Evolutionary conservation across 2,888 invertebrate species (phyloP).

Genomic region (Frankliniella intonsa): DNA sequence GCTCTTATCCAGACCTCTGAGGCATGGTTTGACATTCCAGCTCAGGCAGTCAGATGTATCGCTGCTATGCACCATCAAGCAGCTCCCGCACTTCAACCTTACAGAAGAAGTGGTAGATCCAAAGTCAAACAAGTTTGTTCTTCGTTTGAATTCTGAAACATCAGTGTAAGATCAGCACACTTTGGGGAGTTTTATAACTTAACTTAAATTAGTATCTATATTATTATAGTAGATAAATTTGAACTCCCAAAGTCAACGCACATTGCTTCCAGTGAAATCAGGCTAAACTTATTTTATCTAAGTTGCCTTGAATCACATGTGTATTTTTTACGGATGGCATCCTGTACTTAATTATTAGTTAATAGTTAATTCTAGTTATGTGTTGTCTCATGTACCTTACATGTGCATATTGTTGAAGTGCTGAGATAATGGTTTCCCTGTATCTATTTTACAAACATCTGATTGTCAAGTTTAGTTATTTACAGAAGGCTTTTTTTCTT

Average conservation of each 20-base stretch:
- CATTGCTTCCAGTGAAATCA: not conserved
- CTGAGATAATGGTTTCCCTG: too few species aligned
- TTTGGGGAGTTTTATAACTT: not conserved
- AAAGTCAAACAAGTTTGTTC: slow-evolving; percentile 90
- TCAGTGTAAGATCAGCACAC: slow-evolving; percentile 69
- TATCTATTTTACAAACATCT: too few species aligned
- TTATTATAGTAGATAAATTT: not conserved
- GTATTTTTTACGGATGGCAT: not conserved
- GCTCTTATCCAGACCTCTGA: slow-evolving; percentile 78
- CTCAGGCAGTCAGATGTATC: slow-evolving; percentile 90
- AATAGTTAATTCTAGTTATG: too few species aligned
- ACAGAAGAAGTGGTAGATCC: slow-evolving; percentile 96
- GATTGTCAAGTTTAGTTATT: too few species aligned
- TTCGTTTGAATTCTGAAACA: slow-evolving; percentile 92
- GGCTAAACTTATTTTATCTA: not conserved
- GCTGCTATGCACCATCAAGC: slow-evolving; percentile 77
- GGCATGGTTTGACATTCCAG: slow-evolving; percentile 82
- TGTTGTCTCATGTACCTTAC: too few species aligned
- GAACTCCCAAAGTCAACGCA: not conserved
- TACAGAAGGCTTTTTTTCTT: too few species aligned
- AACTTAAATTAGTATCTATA: not conserved
- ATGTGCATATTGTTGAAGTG: too few species aligned
- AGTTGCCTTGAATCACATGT: not conserved
- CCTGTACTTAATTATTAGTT: not conserved
- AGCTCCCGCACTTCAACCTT: slow-evolving; percentile 88